Percentiles rank a stretch among this genome's conserved stretches.
Conservation (phyloP, 1,140 invertebrate species). For the Papilio machaon region DNA sequence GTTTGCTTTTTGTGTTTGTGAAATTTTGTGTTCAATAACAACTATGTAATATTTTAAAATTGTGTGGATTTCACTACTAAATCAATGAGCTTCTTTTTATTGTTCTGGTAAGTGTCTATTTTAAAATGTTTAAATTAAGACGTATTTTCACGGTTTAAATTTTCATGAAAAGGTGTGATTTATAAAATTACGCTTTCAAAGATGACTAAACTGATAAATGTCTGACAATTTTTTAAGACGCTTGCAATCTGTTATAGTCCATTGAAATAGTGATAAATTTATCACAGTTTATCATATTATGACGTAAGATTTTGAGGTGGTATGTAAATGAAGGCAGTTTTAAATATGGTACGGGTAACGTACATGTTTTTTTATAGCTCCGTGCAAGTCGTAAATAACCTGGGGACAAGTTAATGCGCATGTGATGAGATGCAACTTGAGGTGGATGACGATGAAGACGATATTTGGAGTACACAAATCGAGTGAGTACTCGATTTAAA, state of each 20-base stretch:
- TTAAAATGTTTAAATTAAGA: not conserved
- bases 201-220: conserved; percentile 12
- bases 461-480: conserved; percentile 62
- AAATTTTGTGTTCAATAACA: conserved; percentile 19
- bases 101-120: conserved; percentile 24
- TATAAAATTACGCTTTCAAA: conserved; percentile 27
- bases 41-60: conserved; percentile 13
- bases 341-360: not conserved
- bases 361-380: conserved; percentile 42
- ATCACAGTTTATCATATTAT: not conserved
- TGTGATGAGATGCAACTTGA: conserved; percentile 52
- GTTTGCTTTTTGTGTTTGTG: conserved; percentile 22
- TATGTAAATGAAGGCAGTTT: not conserved
- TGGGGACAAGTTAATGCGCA: not conserved
- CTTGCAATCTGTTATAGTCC: not conserved
- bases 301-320: not conserved
- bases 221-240: conserved; percentile 5
- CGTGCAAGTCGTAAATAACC: conserved; percentile 39
- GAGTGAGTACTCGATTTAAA: conserved; percentile 59
- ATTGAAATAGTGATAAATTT: not conserved
- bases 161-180: conserved; percentile 15
- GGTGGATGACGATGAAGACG: conserved; percentile 51
- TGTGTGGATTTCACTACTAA: not conserved
- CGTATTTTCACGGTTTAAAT: conserved; percentile 8
- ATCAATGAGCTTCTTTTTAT: conserved; percentile 33